These are phyloP conservation scores for Aphelocoma coerulescens DNA, from an alignment of 2,113 vertebrate species.

Conservation along the genomic window DNA sequence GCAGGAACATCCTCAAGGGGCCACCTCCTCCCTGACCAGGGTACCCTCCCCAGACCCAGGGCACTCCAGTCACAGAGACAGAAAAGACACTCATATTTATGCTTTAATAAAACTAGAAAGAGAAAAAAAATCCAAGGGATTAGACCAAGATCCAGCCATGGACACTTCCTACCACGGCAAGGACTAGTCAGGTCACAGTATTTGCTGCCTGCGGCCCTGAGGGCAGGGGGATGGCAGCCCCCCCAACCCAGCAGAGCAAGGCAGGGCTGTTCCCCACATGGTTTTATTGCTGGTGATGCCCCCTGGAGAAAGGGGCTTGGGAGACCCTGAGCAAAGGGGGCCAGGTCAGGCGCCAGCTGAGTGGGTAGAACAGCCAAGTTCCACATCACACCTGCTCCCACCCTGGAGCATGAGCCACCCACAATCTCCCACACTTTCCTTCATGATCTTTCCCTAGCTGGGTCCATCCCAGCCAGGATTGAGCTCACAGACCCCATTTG, in stretches of 20 bases:
- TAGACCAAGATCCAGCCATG: neutral
- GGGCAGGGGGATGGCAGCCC: rapidly evolving
- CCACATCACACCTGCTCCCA: neutral
- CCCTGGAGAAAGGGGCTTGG: rapidly evolving
- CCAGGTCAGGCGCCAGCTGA: rapidly evolving
- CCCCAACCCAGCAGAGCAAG: neutral
- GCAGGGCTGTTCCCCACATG: neutral
- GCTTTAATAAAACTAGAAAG: slow-evolving; percentile 44
- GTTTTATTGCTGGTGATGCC: slow-evolving; percentile 19
- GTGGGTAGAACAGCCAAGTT: rapidly evolving
- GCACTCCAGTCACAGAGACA: neutral
- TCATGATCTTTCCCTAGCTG: neutral
- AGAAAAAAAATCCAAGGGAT: neutral
- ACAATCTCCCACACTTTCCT: neutral
- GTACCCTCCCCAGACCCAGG: neutral
- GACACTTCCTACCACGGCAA: neutral
- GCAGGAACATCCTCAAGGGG: rapidly evolving
- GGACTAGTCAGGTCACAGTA: slow-evolving; percentile 21
- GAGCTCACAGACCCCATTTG: neutral
- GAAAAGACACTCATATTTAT: neutral
- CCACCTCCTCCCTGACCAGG: neutral
- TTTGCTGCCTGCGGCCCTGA: neutral
- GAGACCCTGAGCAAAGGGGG: neutral
- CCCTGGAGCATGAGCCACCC: neutral
- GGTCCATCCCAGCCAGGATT: neutral